Evolutionary conservation across 2,113 vertebrate genomes (phyloP).

Genomic region (Chaetura pelagica): DNA sequence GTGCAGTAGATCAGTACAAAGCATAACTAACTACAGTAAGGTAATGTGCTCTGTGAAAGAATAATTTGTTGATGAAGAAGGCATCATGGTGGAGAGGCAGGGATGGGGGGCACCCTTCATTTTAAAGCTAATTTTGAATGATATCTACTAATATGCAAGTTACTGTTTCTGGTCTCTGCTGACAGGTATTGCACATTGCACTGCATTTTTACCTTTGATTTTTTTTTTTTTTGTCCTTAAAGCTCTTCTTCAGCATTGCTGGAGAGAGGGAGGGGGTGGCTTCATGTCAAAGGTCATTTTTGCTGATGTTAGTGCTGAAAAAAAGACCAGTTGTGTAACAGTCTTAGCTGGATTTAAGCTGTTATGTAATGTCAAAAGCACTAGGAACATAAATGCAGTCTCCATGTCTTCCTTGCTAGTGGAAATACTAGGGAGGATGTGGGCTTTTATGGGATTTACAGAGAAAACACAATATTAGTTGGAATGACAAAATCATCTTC

Average conservation of each 20-base stretch:
- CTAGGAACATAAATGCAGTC: neutral
- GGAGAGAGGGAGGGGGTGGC: neutral
- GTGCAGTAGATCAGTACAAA: neutral
- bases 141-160: neutral
- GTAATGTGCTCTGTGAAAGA: neutral
- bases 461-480: neutral
- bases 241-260: neutral
- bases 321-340: slow-evolving; percentile 29
- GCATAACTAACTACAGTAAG: neutral
- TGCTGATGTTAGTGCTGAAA: slow-evolving; percentile 19
- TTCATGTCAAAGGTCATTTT: neutral
- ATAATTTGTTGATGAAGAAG: neutral
- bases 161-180: neutral
- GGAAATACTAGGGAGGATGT: neutral
- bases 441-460: neutral
- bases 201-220: neutral
- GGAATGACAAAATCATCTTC: neutral
- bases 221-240: neutral
- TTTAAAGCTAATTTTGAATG: neutral
- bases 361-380: slow-evolving; percentile 1
- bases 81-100: neutral
- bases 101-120: neutral
- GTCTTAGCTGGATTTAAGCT: neutral
- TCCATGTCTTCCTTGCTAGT: neutral
- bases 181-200: neutral